Base-by-base conservation (phyloP, 1,140 invertebrate genomes). In the Drosophila subpulchrella region DNA sequence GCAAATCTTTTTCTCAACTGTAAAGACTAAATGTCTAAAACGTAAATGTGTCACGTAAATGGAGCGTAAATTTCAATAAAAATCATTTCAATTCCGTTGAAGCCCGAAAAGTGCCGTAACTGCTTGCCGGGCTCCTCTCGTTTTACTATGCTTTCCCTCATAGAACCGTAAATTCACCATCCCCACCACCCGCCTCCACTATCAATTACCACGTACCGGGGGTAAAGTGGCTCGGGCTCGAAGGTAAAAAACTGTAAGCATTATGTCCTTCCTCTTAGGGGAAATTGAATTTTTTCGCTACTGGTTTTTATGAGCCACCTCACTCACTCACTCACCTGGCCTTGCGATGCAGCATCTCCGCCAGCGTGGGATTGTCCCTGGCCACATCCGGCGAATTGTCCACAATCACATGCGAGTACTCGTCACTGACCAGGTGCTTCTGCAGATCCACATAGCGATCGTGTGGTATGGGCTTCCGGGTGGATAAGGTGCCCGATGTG, bases 331-430 rank as follows among this genome's bases (percentile, higher is more conserved):
- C 94, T 93, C 72, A 96, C 95, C 94, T 94, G n/a, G 93, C 90
- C 80, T 93, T 93, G 44, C 95, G 84, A 39, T 94, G 93, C 66
- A 95, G 94, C 86, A 96, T 84, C 55, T 96, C 94, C 0, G 93
- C 94, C 30, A 96, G 93, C 6, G 94, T 95, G 0, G 95, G 95
- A 91, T 96, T 93, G 5, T 93, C 92, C 47, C 94, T 93, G 46
- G 94, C 93, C 44, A 82, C 79, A 67, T 84, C 76, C 10, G 82
- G 82, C 20, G 93, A 80, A 70, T 92, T 93, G 53, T 94, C 93
- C 55, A 93, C 74, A 54, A 91, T 81, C 13, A 91, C 90, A 66
- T 91, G 91, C 6, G 70, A 48, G 44, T 92, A 91, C 60, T 91
- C 81, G 38, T 75, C 79, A 44, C 55, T 80, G 6, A 72, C 50